Evolutionary conservation across 2,113 vertebrate species (phyloP), one percentile per base, ranked within the genome.

Genomic region (Engraulis encrasicolus): DNA sequence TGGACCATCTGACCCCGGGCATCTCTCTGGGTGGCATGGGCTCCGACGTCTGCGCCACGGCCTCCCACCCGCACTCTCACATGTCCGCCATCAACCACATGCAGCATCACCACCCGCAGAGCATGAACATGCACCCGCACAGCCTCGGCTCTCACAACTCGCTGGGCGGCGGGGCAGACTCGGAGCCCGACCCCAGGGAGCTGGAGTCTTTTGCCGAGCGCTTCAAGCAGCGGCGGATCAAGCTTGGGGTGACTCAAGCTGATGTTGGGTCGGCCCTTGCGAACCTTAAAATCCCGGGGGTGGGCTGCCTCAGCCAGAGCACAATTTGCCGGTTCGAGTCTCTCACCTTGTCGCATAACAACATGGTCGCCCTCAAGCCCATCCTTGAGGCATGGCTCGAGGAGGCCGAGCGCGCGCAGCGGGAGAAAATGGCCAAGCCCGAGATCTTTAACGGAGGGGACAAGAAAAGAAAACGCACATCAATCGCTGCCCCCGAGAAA

Each of bases 321-420:
- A 98, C 97, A 77, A 98, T 98, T 92, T 98, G 97, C 91, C 93
- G 97, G 89, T 98, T 98, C 86, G 97, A 98, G 90, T 98, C 97
- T 15, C 96, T 98, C 78, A 98, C 97, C 1, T 92, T 98, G 87
- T 98, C 97, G 48, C 97, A 98, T 91, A 98, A 98, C 91, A 98
- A 98, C 94, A 98, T 98, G 97, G 96, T 98, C 88, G 97, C 97
- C 48, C 96, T 98, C 38, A 98, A 98, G 80, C 97, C 97, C 80
- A 98, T 98, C 90, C 92, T 98, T 37, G 96, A 98, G 93, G 97
- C 97, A 3, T 98, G 97, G 97, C 89, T 98, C 90, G 97, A 98
- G 90, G 97, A 98, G 91, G 97, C 97, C 0, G 97, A 98, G 91
- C 89, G 96, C 82, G 97, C 96, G 0, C 97, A 98, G 92, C 88